Conservation (phyloP, 2,797 vertebrate species). For the Poecilia velifera region DNA sequence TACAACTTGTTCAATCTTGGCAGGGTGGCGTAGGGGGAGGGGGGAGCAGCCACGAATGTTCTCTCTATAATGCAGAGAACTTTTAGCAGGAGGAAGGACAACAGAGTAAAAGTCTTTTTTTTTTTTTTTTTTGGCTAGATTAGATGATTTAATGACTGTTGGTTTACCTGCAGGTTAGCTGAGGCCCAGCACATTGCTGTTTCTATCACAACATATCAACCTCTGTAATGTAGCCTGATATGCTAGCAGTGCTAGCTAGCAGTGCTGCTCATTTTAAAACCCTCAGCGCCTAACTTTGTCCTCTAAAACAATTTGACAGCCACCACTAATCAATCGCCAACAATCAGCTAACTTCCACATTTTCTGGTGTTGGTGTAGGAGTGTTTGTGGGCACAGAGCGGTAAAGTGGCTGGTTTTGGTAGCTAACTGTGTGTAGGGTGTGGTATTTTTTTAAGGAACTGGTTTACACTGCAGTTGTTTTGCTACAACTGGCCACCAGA, state of each 20-base stretch:
- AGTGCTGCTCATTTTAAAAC: neutral
- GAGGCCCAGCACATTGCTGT: neutral
- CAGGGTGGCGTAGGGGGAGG: neutral
- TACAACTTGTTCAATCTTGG: neutral
- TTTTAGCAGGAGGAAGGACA: neutral
- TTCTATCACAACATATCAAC: neutral
- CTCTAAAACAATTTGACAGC: neutral
- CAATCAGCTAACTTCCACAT: neutral
- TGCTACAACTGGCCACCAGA: too few species aligned
- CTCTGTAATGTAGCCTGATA: neutral
- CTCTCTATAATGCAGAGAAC: neutral
- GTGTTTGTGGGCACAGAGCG: neutral
- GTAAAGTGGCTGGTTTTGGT: neutral
- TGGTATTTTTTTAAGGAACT: neutral
- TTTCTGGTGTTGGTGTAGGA: neutral
- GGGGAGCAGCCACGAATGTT: neutral
- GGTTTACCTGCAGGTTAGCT: neutral
- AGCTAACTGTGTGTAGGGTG: neutral
- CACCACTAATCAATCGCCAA: neutral
- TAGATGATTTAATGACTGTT: neutral
- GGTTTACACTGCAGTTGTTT: neutral
- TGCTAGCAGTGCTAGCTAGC: neutral
- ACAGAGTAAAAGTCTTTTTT: neutral
- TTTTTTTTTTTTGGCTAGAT: neutral
- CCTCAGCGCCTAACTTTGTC: neutral